phyloP scores from a whole-genome alignment of 2,888 invertebrate genomes.

The Anaspis maculata region DNA sequence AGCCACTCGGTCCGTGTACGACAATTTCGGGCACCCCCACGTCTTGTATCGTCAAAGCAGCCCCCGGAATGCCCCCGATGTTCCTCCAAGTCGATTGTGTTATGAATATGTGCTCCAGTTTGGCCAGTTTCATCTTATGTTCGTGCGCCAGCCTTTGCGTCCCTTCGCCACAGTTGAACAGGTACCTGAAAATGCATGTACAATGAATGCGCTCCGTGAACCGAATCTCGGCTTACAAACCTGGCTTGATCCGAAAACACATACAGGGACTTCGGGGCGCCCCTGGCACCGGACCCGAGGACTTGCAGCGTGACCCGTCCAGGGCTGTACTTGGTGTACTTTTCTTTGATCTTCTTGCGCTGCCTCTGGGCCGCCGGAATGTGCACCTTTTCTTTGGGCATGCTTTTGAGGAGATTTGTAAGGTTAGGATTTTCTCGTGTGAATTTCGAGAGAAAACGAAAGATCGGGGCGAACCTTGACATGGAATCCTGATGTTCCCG shows the following conservation, averaged over 20 bases:
- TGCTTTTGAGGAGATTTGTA: slow-evolving; percentile 36
- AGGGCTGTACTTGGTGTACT: slow-evolving; percentile 48
- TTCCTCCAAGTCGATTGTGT: slow-evolving; percentile 79
- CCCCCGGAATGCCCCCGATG: slow-evolving; percentile 81
- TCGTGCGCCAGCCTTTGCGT: slow-evolving; percentile 82
- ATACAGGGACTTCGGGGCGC: slow-evolving; percentile 66
- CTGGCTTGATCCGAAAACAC: slow-evolving; percentile 74
- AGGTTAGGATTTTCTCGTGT: slow-evolving; percentile 37
- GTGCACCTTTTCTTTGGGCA: slow-evolving; percentile 46
- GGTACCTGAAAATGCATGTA: slow-evolving; percentile 54
- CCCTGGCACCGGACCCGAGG: slow-evolving; percentile 71
- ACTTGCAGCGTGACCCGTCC: slow-evolving; percentile 68
- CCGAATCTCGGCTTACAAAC: slow-evolving; percentile 43
- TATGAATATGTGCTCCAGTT: slow-evolving; percentile 78
- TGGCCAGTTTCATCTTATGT: slow-evolving; percentile 72
- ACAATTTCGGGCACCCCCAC: slow-evolving; percentile 70
- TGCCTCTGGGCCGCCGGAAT: slow-evolving; percentile 50
- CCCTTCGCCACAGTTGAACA: slow-evolving; percentile 94
- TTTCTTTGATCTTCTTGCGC: slow-evolving; percentile 46
- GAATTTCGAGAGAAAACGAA: too few species aligned
- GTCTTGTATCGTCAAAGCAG: slow-evolving; percentile 78
- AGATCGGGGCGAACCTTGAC: not conserved
- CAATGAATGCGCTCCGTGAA: slow-evolving; percentile 1
- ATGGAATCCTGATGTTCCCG: too few species aligned
- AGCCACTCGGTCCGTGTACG: slow-evolving; percentile 75